Percentiles rank a stretch among this genome's conserved stretches.
Conservation (phyloP, 2,113 vertebrate genomes). For the human region GRCh38 chr4:65024001-65024500, state of each 20-base stretch:
- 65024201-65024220: not conserved
- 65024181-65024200: too few relatives aligned
- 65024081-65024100: not conserved
- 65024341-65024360: not conserved
- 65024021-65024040: not conserved
- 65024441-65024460: not conserved
- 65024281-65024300: not conserved
- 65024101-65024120: not conserved
- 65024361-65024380: not conserved
- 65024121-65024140: slow-evolving; percentile 27
- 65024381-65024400: not conserved
- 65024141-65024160: not conserved
- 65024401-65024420: not conserved
- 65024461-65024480: not conserved
- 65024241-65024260: not conserved
- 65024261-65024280: not conserved
- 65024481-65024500: not conserved
- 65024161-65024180: not conserved
- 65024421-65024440: not conserved
- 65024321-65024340: not conserved
- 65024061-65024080: not conserved
- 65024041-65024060: slow-evolving; percentile 13
- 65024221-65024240: not conserved
- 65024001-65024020: not conserved
- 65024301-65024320: not conserved